phyloP scores from a whole-genome alignment of 2,113 vertebrate genomes.

The Varanus komodoensis region DNA sequence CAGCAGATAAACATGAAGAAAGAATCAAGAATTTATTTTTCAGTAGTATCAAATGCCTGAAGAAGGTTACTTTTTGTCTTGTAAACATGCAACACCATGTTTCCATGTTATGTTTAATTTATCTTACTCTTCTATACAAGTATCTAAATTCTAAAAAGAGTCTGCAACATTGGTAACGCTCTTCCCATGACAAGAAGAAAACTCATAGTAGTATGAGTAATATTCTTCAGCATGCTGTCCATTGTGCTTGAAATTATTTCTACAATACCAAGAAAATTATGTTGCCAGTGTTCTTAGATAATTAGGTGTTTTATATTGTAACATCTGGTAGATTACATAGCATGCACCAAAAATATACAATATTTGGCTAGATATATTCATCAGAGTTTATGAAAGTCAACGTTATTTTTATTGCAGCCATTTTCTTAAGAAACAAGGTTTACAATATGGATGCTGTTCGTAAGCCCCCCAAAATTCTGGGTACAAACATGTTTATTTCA shows the following conservation, averaged over 20 bases:
- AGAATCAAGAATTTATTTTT: background rate
- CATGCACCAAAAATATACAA: background rate
- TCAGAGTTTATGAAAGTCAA: background rate
- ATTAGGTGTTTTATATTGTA: background rate
- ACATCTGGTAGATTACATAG: background rate
- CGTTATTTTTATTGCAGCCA: background rate
- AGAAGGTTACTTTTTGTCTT: background rate
- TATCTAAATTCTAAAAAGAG: background rate
- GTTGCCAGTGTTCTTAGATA: background rate
- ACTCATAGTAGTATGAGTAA: background rate
- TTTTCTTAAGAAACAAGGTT: constrained; percentile 11
- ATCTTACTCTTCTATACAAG: background rate
- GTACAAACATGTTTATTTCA: constrained; percentile 39
- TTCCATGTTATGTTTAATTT: background rate
- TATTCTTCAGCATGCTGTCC: background rate
- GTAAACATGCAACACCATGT: background rate
- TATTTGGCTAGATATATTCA: background rate
- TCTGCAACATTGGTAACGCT: background rate
- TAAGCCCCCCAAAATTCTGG: background rate
- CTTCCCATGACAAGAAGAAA: background rate
- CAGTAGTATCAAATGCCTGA: too few species aligned
- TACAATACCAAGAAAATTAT: background rate
- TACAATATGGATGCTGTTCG: background rate
- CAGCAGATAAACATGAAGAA: too few species aligned
- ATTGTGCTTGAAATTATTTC: background rate